A percentile compares a stretch with the other conserved stretches of the same genome.
Evolutionary conservation across 2,113 vertebrate genomes (phyloP).

Genomic region (Eretmodus cyanostictus): DNA sequence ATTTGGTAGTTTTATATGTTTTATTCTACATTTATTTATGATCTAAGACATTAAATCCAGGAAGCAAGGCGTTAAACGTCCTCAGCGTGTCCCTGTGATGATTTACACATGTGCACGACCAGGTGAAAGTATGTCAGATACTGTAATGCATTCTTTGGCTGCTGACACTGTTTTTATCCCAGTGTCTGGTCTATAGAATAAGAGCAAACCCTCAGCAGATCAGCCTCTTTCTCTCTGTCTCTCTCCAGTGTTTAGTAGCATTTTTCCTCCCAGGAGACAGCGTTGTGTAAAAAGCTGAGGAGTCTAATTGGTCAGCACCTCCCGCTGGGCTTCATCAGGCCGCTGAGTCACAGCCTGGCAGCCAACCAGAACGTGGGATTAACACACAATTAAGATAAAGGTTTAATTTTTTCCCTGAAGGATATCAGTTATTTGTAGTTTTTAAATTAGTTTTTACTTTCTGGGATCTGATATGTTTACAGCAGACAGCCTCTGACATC

Average conservation of each 20-base stretch:
- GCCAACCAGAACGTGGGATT: not conserved
- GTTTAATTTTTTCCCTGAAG: not conserved
- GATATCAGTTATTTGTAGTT: not conserved
- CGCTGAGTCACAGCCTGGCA: conserved; percentile 31
- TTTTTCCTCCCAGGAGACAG: conserved; percentile 22
- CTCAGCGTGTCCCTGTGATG: not conserved
- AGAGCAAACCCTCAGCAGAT: not conserved
- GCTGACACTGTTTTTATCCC: not conserved
- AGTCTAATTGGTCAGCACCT: not conserved
- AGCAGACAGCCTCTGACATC: not conserved
- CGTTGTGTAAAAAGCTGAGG: conserved; percentile 15
- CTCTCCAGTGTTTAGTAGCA: not conserved
- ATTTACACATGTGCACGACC: not conserved
- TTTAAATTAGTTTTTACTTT: not conserved
- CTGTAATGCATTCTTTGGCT: not conserved
- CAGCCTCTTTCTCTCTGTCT: not conserved
- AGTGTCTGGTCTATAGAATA: not conserved
- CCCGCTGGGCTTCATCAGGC: not conserved
- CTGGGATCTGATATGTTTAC: not conserved
- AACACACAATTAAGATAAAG: not conserved
- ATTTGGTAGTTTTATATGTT: not conserved
- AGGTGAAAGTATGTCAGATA: not conserved
- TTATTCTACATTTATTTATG: not conserved
- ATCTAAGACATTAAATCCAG: not conserved
- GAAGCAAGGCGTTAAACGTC: not conserved